Evolutionary conservation across 2,797 vertebrate species (phyloP), one percentile per base, ranked within the genome.

Genomic region (Acanthis flammea): DNA sequence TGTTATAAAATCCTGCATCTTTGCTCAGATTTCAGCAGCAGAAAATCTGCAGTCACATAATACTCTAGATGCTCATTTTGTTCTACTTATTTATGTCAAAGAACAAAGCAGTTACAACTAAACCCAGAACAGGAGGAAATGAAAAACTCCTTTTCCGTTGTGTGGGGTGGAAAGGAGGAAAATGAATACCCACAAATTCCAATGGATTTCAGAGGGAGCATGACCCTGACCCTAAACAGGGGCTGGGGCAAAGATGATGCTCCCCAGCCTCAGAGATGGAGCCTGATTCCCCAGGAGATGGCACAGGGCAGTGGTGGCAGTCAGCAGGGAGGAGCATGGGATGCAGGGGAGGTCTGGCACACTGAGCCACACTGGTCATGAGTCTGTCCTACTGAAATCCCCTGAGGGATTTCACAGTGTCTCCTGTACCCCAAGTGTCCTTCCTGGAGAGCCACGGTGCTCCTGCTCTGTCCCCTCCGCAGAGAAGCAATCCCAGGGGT

Each of bases 21-120:
- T 68, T 68, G 54, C 90, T 94, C 68, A 75, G 62, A 78, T 92
- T 90, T 96, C 93, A 94, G 88, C 65, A 83, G 79, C 63, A 90
- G 86, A 93, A 95, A 92, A 87, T 87, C 65, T 63, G 51, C 67
- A 89, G 80, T 68, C 91, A 60, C 5, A 6, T 63, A 91, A 90
- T 80, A 88, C 50, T 82, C 67, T 55, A 71, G 92, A 93, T 94
- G 85, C 41, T 88, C 87, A 90, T 95, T 97, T 90, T 90, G 33
- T 80, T 90, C 71, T 78, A 45, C 54, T 70, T 88, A 82, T 51
- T 90, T 87, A 79, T 48, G 54, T 85, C 45, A 85, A 95, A 92
- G 75, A 89, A 90, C 44, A 87, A 76, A 95, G 74, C 42, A 66
- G 79, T 67, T 78, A 79, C 41, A 72, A 79, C 66, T 57, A 58